Evolutionary conservation across 2,797 vertebrate genomes (phyloP).

Genomic region (Tapirus indicus): DNA sequence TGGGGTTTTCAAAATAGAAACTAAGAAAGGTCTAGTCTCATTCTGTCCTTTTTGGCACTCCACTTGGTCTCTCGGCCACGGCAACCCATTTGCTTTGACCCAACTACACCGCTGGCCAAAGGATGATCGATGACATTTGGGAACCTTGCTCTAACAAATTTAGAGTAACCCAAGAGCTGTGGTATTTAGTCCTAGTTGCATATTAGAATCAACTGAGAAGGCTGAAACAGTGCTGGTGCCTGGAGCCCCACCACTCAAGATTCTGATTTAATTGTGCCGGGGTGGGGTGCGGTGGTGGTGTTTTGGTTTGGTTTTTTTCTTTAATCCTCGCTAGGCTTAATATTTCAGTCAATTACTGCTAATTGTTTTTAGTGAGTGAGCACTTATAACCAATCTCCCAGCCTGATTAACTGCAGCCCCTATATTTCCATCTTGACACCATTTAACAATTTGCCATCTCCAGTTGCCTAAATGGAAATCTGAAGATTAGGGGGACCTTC

Average conservation of each 20-base stretch:
- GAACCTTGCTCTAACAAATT: background rate
- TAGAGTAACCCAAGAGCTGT: background rate
- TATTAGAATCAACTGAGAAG: background rate
- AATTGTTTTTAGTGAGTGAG: background rate
- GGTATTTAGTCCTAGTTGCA: background rate
- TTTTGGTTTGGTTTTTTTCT: background rate
- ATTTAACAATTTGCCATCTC: background rate
- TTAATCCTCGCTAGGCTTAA: background rate
- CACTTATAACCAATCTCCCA: background rate
- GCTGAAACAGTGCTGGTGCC: background rate
- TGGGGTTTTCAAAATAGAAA: conserved; percentile 38
- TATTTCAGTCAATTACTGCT: conserved; percentile 10
- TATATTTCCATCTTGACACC: conserved; percentile 3
- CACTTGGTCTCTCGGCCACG: fast-evolving
- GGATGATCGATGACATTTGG: background rate
- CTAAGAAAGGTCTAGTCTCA: background rate
- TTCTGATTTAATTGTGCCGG: background rate
- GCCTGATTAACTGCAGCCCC: background rate
- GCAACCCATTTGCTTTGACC: background rate
- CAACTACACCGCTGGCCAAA: background rate
- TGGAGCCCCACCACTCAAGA: background rate
- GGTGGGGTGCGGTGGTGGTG: background rate
- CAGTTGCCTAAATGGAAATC: background rate
- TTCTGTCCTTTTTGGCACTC: background rate
- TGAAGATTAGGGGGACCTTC: background rate